Conservation (phyloP, 2,888 invertebrate genomes). For the Patella caerulea region DNA sequence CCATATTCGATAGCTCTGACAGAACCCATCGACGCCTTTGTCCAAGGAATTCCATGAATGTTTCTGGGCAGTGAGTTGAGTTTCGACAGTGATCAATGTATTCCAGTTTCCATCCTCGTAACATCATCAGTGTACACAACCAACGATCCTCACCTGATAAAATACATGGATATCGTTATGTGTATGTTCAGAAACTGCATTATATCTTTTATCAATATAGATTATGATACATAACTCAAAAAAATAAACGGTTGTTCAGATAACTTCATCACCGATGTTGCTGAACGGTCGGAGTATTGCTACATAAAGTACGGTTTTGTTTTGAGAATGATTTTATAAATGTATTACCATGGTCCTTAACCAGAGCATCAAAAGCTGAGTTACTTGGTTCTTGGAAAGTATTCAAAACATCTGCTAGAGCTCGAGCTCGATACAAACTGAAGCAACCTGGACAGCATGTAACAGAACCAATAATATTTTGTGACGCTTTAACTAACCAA, state of each 20-base stretch:
- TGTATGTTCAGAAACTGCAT: not conserved
- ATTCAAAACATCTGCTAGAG: slow-evolving; percentile 43
- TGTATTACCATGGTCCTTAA: slow-evolving; percentile 48
- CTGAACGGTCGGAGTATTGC: no score
- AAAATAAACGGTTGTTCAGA: not conserved
- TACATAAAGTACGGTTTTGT: no score
- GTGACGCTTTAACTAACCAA: slow-evolving; percentile 55
- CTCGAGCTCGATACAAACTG: slow-evolving; percentile 51
- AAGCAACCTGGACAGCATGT: slow-evolving; percentile 58
- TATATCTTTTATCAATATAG: not conserved
- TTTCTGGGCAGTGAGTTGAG: slow-evolving; percentile 55
- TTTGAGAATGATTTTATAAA: no score
- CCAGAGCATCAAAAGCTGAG: slow-evolving; percentile 48
- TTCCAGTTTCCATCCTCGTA: slow-evolving; percentile 52
- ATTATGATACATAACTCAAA: not conserved
- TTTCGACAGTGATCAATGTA: slow-evolving; percentile 49
- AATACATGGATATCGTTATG: not conserved
- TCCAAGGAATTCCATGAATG: slow-evolving; percentile 48
- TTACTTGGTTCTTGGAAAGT: slow-evolving; percentile 42
- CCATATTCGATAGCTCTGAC: slow-evolving; percentile 52
- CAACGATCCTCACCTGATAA: slow-evolving; percentile 55
- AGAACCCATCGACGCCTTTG: slow-evolving; percentile 56
- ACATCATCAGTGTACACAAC: slow-evolving; percentile 57
- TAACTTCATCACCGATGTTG: no score
- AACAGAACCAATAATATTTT: slow-evolving; percentile 55